Conservation (phyloP, 2,797 vertebrate species). For the Falco peregrinus region DNA sequence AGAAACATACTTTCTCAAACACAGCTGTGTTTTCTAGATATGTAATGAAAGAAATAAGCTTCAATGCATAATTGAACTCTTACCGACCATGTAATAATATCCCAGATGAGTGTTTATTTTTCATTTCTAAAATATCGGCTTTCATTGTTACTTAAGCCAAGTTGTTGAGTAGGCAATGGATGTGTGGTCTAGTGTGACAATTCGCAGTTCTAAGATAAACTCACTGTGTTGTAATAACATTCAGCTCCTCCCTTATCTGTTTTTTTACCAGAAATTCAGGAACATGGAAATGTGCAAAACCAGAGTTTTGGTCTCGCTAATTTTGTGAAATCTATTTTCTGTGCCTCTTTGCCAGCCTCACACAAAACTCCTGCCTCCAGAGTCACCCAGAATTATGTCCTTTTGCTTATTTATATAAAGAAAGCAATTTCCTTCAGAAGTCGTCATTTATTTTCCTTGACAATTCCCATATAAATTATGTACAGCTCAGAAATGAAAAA, state of each 20-base stretch:
- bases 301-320: neutral
- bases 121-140: neutral
- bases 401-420: neutral
- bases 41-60: neutral
- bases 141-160: neutral
- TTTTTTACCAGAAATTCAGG: neutral
- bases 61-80: neutral
- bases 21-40: neutral
- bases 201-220: neutral
- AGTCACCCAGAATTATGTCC: neutral
- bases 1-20: neutral
- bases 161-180: neutral
- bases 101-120: neutral
- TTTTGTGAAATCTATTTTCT: neutral
- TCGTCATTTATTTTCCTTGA: neutral
- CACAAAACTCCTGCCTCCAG: neutral
- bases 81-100: neutral
- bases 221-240: neutral
- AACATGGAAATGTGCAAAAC: neutral
- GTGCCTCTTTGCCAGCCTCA: neutral
- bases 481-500: neutral
- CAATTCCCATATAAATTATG: neutral
- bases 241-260: neutral
- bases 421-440: neutral
- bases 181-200: neutral